phyloP scores from a whole-genome alignment of 2,113 vertebrate genomes.

The Percina caprodes region DNA sequence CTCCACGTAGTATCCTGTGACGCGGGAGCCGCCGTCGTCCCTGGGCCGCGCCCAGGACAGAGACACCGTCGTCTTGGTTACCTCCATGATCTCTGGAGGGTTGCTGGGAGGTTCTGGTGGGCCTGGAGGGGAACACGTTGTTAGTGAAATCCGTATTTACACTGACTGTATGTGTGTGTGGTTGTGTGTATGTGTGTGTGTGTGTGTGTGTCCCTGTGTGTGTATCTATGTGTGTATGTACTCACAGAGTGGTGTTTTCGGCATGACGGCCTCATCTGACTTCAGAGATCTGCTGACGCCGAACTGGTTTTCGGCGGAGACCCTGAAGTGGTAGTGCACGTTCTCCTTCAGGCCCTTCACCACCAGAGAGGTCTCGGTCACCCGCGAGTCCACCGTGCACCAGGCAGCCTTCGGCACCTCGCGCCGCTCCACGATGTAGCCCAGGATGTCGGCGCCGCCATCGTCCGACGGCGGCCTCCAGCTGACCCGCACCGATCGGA shows the following conservation, averaged over 20 bases:
- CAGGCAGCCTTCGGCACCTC: constrained; percentile 98
- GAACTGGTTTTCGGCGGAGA: constrained; percentile 97
- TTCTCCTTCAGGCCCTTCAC: constrained; percentile 99
- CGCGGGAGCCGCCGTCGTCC: constrained; percentile 95
- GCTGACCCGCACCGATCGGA: constrained; percentile 95
- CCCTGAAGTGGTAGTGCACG: constrained; percentile 96
- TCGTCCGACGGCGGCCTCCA: constrained; percentile 97
- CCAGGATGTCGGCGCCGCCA: constrained; percentile 93
- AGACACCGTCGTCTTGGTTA: constrained; percentile 92
- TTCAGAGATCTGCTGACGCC: constrained; percentile 95
- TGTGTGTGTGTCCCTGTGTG: too few species aligned
- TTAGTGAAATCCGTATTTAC: constrained; percentile 1
- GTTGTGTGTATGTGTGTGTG: too few species aligned
- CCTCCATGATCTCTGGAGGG: constrained; percentile 95
- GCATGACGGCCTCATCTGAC: constrained; percentile 92
- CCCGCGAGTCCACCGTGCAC: constrained; percentile 95
- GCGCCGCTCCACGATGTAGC: constrained; percentile 94
- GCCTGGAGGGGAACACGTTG: constrained; percentile 76
- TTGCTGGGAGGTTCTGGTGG: constrained; percentile 96
- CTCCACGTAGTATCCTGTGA: constrained; percentile 97
- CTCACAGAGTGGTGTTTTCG: constrained; percentile 98
- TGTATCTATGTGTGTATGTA: too few species aligned
- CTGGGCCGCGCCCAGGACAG: constrained; percentile 95
- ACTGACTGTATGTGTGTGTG: too few species aligned
- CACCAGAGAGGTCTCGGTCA: constrained; percentile 91